phyloP scores from a whole-genome alignment of 2,797 vertebrate species.

The Lateolabrax maculatus region DNA sequence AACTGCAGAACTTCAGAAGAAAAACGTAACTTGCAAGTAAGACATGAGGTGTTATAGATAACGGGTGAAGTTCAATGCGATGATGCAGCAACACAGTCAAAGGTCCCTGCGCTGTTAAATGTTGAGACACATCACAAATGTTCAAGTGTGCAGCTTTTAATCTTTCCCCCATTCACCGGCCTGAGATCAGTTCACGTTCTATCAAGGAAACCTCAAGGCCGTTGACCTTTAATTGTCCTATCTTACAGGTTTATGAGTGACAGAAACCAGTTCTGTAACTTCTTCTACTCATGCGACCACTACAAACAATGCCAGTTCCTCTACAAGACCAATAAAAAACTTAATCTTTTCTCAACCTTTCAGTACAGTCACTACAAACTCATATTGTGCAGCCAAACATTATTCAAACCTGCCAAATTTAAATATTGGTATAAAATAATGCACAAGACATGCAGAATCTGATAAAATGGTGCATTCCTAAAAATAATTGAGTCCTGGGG shows the following conservation, averaged over 20 bases:
- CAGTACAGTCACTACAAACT: neutral
- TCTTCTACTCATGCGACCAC: neutral
- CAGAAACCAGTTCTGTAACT: neutral
- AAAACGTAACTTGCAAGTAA: neutral
- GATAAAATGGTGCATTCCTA: neutral
- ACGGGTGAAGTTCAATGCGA: constrained; percentile 1
- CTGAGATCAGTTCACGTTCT: neutral
- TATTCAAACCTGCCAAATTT: neutral
- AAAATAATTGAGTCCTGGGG: neutral
- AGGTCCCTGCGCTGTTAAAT: constrained; percentile 12
- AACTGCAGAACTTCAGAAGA: neutral
- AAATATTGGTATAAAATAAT: neutral
- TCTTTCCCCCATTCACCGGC: neutral
- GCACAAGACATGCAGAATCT: neutral
- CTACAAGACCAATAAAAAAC: constrained; percentile 9
- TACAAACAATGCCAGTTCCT: neutral
- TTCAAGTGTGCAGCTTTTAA: constrained; percentile 10
- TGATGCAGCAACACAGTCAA: constrained; percentile 36
- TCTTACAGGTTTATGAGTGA: neutral
- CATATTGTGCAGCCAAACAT: neutral
- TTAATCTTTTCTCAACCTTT: neutral
- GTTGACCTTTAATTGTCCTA: neutral
- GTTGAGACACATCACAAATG: constrained; percentile 15
- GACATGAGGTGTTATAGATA: neutral
- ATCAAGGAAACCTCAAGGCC: neutral